Base-by-base conservation (phyloP, 2,888 invertebrate genomes). In the Phragmatobia fuliginosa region DNA sequence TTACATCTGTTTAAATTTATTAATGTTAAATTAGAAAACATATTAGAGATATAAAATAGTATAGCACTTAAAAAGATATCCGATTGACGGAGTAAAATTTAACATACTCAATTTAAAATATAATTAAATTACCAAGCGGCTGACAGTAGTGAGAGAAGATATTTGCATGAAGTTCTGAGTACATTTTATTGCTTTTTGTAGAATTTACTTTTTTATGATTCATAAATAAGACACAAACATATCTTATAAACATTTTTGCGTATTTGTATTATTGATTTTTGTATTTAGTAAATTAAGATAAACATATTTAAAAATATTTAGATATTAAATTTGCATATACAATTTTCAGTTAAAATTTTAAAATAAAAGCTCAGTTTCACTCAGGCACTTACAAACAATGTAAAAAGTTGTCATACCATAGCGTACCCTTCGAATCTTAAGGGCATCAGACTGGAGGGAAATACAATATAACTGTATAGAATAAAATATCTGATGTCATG, bases 401-500 rank as follows among this genome's bases (percentile, higher is more conserved):
- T 16, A 6, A 56, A 28, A 56, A 28, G 28, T 56, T 56, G 7
- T 56, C 56, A 56, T 16, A 28, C 28, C 16, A 28, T 16, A 56
- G 28, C 56, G 5, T 25, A 56, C 56, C 56, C 56, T 56, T 16
- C 5, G 28, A 56, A 28, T 14, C 56, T 56, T 16, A 28, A 28
- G 56, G 56, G 56, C 25, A 56, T 56, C 28, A 28, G 56, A 52
- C 25, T 14, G 28, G 28, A 56, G 59, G 31, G 36, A 59, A 66
- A 66, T 59, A 45, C 32, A 59, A 59, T 41, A n/a, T 11, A 59
- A 59, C 56, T 28, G 36, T 33, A 16, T 31, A 68, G 25, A 49
- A 60, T 60, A 36, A 52, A 58, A 70, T 70, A 52, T 38, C 60
- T 36, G 52, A 58, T n/a, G 63, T 63, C 62, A 60, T 66, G 67